These are phyloP conservation scores for Ormyrus thymus DNA, from an alignment of 2,888 invertebrate genomes.

Conservation along the genomic window DNA sequence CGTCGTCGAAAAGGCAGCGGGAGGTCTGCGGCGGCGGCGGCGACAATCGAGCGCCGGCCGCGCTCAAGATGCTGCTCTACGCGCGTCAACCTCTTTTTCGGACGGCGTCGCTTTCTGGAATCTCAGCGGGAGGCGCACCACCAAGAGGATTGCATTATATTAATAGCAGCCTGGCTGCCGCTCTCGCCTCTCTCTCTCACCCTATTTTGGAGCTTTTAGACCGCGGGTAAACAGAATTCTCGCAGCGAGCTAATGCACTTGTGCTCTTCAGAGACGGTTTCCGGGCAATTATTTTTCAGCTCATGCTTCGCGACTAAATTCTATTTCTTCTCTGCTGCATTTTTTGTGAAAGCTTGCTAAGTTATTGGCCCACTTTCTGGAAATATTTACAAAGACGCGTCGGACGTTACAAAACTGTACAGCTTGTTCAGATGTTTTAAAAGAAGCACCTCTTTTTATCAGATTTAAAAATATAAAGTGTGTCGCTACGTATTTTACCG, in stretches of 20 bases:
- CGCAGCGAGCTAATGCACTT: not conserved
- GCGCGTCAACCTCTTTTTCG: constrained; percentile 59
- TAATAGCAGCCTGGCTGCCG: constrained; percentile 59
- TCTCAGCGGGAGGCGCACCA: constrained; percentile 57
- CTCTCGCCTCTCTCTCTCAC: not conserved
- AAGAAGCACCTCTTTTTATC: no score
- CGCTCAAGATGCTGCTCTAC: constrained; percentile 25
- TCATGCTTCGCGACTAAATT: no score
- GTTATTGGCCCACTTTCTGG: not conserved
- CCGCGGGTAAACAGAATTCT: not conserved
- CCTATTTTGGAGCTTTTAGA: constrained; percentile 32
- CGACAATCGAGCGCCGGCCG: constrained; percentile 26
- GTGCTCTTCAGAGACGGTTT: not conserved
- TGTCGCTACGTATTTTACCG: no score
- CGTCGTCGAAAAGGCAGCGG: constrained; percentile 48
- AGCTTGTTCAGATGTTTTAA: not conserved
- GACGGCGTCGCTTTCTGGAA: constrained; percentile 47
- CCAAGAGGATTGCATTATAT: constrained; percentile 60
- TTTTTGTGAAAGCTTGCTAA: not conserved
- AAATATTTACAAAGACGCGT: no score
- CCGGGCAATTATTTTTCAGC: no score
- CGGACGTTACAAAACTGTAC: no score
- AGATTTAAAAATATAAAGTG: no score
- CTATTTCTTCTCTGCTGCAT: no score
- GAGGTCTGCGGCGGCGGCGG: constrained; percentile 44